Evolutionary conservation across 1,140 invertebrate species (phyloP).

Genomic region (Phortica variegata): DNA sequence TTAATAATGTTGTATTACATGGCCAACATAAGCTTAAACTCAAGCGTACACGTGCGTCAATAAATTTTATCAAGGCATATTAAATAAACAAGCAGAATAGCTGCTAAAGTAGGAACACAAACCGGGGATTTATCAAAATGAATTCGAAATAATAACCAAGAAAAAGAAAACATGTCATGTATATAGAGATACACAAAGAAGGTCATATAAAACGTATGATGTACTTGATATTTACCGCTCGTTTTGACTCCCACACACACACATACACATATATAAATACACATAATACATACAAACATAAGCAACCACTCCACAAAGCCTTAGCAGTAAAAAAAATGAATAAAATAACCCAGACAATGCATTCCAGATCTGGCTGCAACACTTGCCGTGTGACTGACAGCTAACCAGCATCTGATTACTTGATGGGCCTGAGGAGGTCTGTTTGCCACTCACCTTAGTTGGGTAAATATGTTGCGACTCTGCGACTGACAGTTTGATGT

Average conservation of each 20-base stretch:
- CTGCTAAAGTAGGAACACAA: background rate
- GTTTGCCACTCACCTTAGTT: constrained; percentile 41
- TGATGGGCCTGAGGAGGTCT: background rate
- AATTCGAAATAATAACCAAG: background rate
- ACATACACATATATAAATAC: too few relatives aligned
- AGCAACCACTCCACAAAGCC: too few relatives aligned
- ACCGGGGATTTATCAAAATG: background rate
- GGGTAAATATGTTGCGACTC: constrained; percentile 45
- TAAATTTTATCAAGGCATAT: background rate
- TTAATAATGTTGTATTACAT: too few relatives aligned
- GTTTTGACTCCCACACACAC: background rate
- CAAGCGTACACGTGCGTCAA: background rate
- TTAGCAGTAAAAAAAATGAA: too few relatives aligned
- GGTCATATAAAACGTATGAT: background rate
- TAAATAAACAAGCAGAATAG: constrained; percentile 1
- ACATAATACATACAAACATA: too few relatives aligned
- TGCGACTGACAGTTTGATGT: constrained; percentile 42
- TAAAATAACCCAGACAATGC: too few relatives aligned
- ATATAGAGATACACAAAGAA: background rate
- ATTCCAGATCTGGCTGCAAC: too few relatives aligned
- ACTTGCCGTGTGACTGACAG: too few relatives aligned
- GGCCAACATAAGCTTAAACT: background rate
- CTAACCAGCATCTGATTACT: background rate
- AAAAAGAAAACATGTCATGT: background rate
- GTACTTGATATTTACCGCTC: constrained; percentile 4